Conservation (phyloP, 1,140 invertebrate species). For the Philotrypesis tridentata region DNA sequence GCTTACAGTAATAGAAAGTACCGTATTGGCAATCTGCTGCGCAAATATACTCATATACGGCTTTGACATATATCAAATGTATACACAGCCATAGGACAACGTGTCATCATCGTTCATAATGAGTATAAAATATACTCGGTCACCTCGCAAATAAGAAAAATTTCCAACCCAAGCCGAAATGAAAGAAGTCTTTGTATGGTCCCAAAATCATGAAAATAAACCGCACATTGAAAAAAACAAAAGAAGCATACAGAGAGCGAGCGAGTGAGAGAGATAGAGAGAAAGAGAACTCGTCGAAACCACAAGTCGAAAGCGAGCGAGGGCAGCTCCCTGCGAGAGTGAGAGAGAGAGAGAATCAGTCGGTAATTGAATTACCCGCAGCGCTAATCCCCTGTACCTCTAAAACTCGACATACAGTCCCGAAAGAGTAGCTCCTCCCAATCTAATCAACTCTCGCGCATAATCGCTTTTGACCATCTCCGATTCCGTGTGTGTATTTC, state of each 20-base stretch:
- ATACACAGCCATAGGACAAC: no score
- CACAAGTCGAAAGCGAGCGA: neutral
- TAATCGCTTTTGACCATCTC: conserved; percentile 5
- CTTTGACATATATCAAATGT: no score
- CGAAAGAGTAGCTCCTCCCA: neutral
- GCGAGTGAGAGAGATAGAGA: no score
- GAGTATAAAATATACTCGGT: no score
- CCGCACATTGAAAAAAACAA: neutral
- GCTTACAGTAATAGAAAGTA: no score
- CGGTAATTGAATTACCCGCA: conserved; percentile 31
- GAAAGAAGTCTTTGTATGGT: neutral
- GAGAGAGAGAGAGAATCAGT: neutral
- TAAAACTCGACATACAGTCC: neutral
- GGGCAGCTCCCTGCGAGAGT: neutral
- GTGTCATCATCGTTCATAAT: no score
- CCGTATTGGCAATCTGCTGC: no score
- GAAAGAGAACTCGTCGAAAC: neutral
- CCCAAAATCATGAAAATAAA: neutral
- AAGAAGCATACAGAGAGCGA: neutral
- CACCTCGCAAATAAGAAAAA: no score
- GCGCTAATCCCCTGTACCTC: neutral
- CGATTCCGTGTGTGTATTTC: neutral
- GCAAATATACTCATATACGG: no score
- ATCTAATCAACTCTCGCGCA: conserved; percentile 21
- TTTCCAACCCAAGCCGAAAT: no score